Evolutionary conservation across 2,797 vertebrate genomes (phyloP).

Genomic region (Lophotriccus pileatus): DNA sequence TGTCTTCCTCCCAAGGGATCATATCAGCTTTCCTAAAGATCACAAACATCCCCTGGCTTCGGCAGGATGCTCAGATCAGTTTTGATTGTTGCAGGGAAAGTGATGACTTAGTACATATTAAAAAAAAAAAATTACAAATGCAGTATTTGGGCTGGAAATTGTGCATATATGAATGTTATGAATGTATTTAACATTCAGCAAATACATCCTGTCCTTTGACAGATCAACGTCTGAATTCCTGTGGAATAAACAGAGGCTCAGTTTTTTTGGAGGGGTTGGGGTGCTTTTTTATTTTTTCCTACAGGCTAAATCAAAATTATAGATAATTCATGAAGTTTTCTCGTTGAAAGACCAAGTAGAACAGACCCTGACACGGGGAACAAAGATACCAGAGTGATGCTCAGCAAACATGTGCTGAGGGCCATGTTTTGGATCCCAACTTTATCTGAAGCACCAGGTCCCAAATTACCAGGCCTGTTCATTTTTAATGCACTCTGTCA

Average conservation of each 20-base stretch:
- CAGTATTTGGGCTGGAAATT: background rate
- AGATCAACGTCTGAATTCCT: background rate
- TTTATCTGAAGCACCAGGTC: background rate
- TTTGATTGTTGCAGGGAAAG: background rate
- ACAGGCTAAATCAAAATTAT: background rate
- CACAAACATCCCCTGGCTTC: background rate
- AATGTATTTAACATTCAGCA: background rate
- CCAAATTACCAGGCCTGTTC: background rate
- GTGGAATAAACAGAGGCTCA: background rate
- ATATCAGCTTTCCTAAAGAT: background rate
- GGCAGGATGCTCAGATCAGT: background rate
- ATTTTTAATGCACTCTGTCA: background rate
- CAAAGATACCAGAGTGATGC: background rate
- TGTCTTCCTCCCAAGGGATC: background rate
- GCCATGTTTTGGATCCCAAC: background rate
- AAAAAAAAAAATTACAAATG: background rate
- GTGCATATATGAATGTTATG: background rate
- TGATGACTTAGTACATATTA: background rate
- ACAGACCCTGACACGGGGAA: background rate
- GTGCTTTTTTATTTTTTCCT: background rate
- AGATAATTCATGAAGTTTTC: background rate
- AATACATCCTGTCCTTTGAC: background rate
- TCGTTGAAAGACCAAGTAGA: background rate
- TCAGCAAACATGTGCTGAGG: background rate
- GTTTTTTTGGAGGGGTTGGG: rapidly evolving